phyloP scores from a whole-genome alignment of 2,113 vertebrate genomes.

The Lophius piscatorius region DNA sequence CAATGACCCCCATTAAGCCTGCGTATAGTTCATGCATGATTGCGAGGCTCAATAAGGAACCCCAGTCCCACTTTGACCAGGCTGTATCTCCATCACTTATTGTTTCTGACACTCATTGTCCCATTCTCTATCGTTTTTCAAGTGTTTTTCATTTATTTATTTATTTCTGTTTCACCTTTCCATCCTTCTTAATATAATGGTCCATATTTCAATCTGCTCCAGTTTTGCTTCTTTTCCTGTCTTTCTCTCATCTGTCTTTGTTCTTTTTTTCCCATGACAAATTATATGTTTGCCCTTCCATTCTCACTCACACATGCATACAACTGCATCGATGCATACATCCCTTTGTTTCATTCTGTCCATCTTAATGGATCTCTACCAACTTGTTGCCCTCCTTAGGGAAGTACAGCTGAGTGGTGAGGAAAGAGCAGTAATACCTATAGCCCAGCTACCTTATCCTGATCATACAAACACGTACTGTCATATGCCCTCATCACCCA shows the following conservation, averaged over 20 bases:
- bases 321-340: slow-evolving; percentile 26
- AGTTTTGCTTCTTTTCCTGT: neutral
- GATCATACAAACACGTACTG: slow-evolving; percentile 21
- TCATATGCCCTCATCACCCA: neutral
- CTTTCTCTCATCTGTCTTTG: neutral
- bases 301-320: slow-evolving; percentile 31
- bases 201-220: neutral
- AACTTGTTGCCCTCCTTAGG: slow-evolving; percentile 37
- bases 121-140: too few relatives aligned
- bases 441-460: slow-evolving; percentile 43
- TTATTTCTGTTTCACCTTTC: slow-evolving; percentile 4
- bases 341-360: slow-evolving; percentile 41
- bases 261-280: slow-evolving; percentile 19
- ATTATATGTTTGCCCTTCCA: slow-evolving; percentile 36
- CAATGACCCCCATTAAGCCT: too few relatives aligned
- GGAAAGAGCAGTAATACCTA: slow-evolving; percentile 46
- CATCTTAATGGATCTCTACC: slow-evolving; percentile 60
- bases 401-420: slow-evolving; percentile 51
- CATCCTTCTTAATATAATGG: neutral
- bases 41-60: too few relatives aligned
- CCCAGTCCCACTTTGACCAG: too few relatives aligned
- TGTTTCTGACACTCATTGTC: slow-evolving; percentile 11
- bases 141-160: neutral
- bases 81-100: slow-evolving; percentile 2
- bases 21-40: too few relatives aligned